Base-by-base conservation (phyloP, 2,797 vertebrate species). In the Simalia tracyae region DNA sequence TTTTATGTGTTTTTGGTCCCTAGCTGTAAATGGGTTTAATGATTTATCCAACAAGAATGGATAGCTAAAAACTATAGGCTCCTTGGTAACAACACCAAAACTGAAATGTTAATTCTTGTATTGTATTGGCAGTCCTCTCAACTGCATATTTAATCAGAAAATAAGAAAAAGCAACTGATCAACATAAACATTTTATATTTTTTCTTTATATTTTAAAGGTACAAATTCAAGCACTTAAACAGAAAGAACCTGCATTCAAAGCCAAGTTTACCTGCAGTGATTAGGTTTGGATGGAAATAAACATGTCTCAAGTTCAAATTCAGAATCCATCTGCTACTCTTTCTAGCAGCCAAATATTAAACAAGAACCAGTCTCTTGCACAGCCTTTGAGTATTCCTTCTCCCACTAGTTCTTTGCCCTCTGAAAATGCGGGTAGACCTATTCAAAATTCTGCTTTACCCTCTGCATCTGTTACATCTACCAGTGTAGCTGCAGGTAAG, bases 271-370 rank as follows among this genome's bases (percentile, higher is more conserved):
- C 96, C 97, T 97, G 95, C 96, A 96, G 93, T 96, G 96, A 95
- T 91, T 96, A 94, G 93, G 94, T 96, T 96, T 97, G 96, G 95
- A 97, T 97, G 96, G 97, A 98, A 97, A 96, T 97, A 90, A 98
- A 96, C 97, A 99, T 99, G 99, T 99, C 99, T 97, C 98, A 99
- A 98, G 97, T 99, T 98, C 98, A 99, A 97, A 98, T 98, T 97
- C 98, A 99, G 97, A 97, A 96, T 95, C 98, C 98, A 94, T 96
- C 97, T 96, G 96, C 97, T 93, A 93, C 97, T 95, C 97, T 98
- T 93, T 97, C 98, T 96, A 97, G 98, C 94, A 98, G 97, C 96
- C 98, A 98, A 90, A 97, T 98, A 95, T 93, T 98, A 96, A 98
- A 95, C 94, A 98, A 98, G 96, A 97, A 93, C 94, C 96, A 97